Percentiles rank a stretch among this genome's conserved stretches.
phyloP scores from a whole-genome alignment of 2,888 invertebrate genomes.

The Dexiosoma caninum region DNA sequence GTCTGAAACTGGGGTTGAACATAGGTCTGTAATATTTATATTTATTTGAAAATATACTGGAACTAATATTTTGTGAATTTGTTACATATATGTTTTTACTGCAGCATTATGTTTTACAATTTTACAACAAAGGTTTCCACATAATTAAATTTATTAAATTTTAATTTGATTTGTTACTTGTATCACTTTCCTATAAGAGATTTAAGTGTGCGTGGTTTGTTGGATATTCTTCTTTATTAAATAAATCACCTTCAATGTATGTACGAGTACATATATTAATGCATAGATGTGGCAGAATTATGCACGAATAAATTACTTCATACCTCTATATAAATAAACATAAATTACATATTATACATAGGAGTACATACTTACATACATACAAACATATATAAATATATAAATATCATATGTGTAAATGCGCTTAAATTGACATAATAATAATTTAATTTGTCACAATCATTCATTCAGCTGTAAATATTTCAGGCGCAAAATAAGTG shows the following conservation, averaged over 20 bases:
- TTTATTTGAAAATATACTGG: no score
- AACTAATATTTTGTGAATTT: no score
- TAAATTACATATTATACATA: no score
- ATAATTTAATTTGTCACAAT: slow-evolving; percentile 58
- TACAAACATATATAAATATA: neutral
- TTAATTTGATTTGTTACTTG: neutral
- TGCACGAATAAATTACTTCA: neutral
- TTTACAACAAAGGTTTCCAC: neutral
- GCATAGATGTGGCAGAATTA: no score
- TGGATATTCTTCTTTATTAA: neutral
- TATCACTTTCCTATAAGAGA: neutral
- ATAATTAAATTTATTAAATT: neutral
- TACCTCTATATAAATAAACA: no score
- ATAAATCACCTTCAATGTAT: neutral
- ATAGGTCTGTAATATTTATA: no score
- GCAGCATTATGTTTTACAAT: no score
- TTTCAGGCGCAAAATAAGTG: slow-evolving; percentile 33
- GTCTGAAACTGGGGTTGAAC: no score
- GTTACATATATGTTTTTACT: no score
- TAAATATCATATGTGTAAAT: neutral
- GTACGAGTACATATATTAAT: no score
- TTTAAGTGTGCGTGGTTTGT: neutral
- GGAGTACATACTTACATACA: neutral
- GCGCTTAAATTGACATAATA: slow-evolving; percentile 21
- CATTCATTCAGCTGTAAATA: slow-evolving; percentile 36